Percentiles rank a stretch among this genome's conserved stretches.
Conservation (phyloP, 2,797 vertebrate genomes). For the Neostethus bicornis region DNA sequence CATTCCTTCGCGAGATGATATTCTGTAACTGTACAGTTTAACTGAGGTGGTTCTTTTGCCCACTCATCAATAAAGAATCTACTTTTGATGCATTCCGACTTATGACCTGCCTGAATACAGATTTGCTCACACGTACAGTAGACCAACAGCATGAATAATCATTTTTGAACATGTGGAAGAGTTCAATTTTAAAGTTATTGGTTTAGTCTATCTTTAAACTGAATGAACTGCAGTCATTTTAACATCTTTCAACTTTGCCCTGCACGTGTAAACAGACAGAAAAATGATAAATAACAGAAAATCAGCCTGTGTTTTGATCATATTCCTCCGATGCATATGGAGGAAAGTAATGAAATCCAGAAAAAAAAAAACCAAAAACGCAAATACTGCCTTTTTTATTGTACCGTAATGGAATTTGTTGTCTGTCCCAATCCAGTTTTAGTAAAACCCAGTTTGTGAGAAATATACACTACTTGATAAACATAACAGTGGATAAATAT, state of each 20-base stretch:
- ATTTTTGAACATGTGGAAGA: conserved; percentile 1
- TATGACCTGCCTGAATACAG: conserved; percentile 42
- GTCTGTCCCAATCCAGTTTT: too few species aligned
- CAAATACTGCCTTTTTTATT: too few species aligned
- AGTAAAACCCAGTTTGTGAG: too few species aligned
- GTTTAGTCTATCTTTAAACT: conserved; percentile 13
- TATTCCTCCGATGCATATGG: too few species aligned
- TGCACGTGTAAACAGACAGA: too few species aligned
- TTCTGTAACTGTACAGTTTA: conserved; percentile 85
- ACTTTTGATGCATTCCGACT: conserved; percentile 83
- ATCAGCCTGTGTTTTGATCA: too few species aligned
- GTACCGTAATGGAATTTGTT: too few species aligned
- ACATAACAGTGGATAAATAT: too few species aligned
- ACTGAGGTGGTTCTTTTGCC: conserved; percentile 82
- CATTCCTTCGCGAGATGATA: conserved; percentile 72
- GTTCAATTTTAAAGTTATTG: conserved; percentile 3
- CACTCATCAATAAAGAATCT: conserved; percentile 88
- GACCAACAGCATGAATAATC: conserved; percentile 7
- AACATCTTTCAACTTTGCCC: background rate
- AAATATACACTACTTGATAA: too few species aligned
- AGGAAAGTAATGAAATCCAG: too few species aligned
- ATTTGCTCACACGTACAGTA: conserved; percentile 16
- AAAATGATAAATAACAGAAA: too few species aligned
- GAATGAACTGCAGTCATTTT: conserved; percentile 16
- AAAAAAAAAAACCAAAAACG: too few species aligned